Conservation (phyloP, 2,113 vertebrate species). For the Chaetops frenatus region DNA sequence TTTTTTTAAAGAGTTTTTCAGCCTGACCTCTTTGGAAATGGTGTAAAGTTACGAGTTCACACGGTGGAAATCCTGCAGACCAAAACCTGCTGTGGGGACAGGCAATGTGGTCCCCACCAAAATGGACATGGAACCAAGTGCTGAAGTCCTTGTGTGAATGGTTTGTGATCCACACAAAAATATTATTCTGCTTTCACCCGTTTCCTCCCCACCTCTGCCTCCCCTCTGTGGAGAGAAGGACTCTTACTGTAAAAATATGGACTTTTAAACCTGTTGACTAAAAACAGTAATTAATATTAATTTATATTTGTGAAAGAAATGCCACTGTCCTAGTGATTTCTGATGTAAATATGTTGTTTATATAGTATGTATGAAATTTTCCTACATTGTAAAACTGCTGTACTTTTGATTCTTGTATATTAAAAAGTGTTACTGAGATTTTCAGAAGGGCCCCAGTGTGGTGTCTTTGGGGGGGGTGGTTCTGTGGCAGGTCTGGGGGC, state of each 20-base stretch:
- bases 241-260: slow-evolving; percentile 70
- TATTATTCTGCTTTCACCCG: slow-evolving; percentile 30
- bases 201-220: slow-evolving; percentile 31
- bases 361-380: slow-evolving; percentile 99
- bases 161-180: slow-evolving; percentile 47
- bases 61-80: slow-evolving; percentile 17
- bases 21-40: background rate
- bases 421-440: slow-evolving; percentile 72
- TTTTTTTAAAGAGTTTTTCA: background rate
- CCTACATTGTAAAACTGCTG: slow-evolving; percentile 87
- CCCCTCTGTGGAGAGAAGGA: slow-evolving; percentile 40
- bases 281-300: slow-evolving; percentile 84
- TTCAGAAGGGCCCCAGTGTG: slow-evolving; percentile 31
- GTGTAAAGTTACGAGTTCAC: background rate
- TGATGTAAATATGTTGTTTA: slow-evolving; percentile 97
- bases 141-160: background rate
- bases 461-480: background rate
- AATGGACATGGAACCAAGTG: background rate
- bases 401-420: slow-evolving; percentile 77
- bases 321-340: slow-evolving; percentile 90
- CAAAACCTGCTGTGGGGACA: slow-evolving; percentile 22
- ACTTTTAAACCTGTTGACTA: slow-evolving; percentile 78
- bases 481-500: background rate
- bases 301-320: slow-evolving; percentile 96
- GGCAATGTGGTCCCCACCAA: background rate